Percentiles rank a stretch among this genome's conserved stretches.
Evolutionary conservation across 2,113 vertebrate genomes (phyloP).

Genomic region (Zootoca vivipara): DNA sequence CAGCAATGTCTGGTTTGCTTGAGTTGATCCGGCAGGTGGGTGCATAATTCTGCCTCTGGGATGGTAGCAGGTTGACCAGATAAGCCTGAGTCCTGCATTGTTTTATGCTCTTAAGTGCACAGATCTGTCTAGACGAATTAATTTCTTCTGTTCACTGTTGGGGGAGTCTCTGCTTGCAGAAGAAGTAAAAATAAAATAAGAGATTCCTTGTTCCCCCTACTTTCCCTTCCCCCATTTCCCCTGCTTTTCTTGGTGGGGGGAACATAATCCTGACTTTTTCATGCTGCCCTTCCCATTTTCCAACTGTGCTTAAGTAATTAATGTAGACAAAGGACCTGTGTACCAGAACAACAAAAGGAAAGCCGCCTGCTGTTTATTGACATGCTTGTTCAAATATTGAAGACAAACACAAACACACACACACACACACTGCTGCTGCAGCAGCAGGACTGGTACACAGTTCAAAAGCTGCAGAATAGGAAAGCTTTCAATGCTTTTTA

Average conservation of each 20-base stretch:
- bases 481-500: background rate
- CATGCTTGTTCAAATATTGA: background rate
- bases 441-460: background rate
- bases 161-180: background rate
- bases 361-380: background rate
- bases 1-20: background rate
- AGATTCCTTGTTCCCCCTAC: background rate
- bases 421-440: too few relatives aligned
- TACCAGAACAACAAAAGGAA: background rate
- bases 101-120: too few relatives aligned
- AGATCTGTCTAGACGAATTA: background rate
- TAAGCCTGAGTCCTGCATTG: too few relatives aligned
- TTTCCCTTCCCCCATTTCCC: background rate
- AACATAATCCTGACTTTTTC: background rate
- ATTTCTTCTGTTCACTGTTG: background rate
- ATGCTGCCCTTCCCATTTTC: background rate
- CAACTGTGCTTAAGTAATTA: background rate
- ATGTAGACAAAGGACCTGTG: background rate
- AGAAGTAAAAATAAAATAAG: background rate
- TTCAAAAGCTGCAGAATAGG: too few relatives aligned
- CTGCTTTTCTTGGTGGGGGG: background rate
- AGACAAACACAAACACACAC: too few relatives aligned
- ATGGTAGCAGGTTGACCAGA: background rate
- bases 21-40: background rate
- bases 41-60: background rate